phyloP scores from a whole-genome alignment of 2,113 vertebrate genomes.

The Chaetops frenatus region DNA sequence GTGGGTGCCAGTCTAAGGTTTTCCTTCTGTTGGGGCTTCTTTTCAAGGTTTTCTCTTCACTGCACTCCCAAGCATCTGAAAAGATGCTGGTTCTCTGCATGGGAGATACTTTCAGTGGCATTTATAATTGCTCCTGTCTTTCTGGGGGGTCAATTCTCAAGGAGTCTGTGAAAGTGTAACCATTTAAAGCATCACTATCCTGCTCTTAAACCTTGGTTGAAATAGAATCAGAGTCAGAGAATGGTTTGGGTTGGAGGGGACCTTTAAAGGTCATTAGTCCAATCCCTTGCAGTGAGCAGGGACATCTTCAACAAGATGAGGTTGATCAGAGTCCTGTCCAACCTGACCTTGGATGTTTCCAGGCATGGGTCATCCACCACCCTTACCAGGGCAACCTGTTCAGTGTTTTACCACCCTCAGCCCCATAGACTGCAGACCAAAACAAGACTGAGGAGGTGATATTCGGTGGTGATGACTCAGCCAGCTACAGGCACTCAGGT shows the following conservation, averaged over 20 bases:
- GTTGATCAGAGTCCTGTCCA: background rate
- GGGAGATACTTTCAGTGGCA: background rate
- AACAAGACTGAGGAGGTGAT: background rate
- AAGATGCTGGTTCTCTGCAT: background rate
- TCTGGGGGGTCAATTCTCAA: rapidly evolving
- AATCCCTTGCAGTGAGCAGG: background rate
- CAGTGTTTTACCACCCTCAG: background rate
- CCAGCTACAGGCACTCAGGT: background rate
- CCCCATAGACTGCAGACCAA: background rate
- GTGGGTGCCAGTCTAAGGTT: background rate
- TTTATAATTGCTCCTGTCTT: background rate
- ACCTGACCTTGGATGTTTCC: background rate
- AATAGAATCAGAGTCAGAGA: background rate
- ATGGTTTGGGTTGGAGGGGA: background rate
- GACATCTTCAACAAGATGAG: background rate
- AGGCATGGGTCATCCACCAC: background rate
- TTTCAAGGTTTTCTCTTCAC: background rate
- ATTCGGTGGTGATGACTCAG: background rate
- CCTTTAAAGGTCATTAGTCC: background rate
- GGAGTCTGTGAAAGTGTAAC: background rate
- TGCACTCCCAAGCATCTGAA: background rate
- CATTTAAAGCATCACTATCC: background rate
- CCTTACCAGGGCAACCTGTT: background rate
- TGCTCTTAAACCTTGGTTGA: background rate
- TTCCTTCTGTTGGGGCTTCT: background rate